Base-by-base conservation (phyloP, 2,113 vertebrate genomes). In the Alexandromys fortis region DNA sequence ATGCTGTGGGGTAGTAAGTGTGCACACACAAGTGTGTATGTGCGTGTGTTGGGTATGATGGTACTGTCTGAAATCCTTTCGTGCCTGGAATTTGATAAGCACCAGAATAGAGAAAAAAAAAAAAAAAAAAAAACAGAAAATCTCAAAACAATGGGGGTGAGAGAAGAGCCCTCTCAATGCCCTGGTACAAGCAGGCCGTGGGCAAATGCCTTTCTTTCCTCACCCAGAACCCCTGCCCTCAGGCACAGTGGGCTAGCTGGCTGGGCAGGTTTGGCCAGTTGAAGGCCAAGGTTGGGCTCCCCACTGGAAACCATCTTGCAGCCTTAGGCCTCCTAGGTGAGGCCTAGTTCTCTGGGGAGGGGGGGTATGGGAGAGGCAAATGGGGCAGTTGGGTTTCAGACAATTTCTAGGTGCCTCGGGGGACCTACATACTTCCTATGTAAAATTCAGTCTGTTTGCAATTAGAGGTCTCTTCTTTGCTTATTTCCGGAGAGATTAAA, bases 401-500 rank as follows among this genome's bases (percentile, higher is more conserved):
- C 98, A 98, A 65, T 92, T 98, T 98, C 98, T 98, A 98, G 98
- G 98, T 98, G 98, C 96, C 98, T 97, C 55, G 0, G 98, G 98
- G 98, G 98, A 97, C 21, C 24, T 96, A 96, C 96, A 96, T 98
- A 97, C 98, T 98, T 99, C 98, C 98, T 98, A 98, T 97, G 98
- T 98, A 98, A 98, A 98, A 98, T 98, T 98, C 96, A 96, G 97
- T 98, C 98, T 99, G 98, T 98, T 98, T 98, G 98, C 97, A 98
- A 98, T 99, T 98, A 99, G 98, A 96, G 86, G 73, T 98, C 93
- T 98, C 97, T 96, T 98, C 97, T 98, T 98, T 98, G 98, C 98
- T 98, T 99, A 98, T 98, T 98, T 98, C 98, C 93, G 85, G 98
- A 96, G 17, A 98, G 98, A 98, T 98, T 98, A 98, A 98, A 99